A percentile compares a stretch with the other conserved stretches of the same genome.
phyloP scores from a whole-genome alignment of 2,113 vertebrate genomes.

The Labeo catla region DNA sequence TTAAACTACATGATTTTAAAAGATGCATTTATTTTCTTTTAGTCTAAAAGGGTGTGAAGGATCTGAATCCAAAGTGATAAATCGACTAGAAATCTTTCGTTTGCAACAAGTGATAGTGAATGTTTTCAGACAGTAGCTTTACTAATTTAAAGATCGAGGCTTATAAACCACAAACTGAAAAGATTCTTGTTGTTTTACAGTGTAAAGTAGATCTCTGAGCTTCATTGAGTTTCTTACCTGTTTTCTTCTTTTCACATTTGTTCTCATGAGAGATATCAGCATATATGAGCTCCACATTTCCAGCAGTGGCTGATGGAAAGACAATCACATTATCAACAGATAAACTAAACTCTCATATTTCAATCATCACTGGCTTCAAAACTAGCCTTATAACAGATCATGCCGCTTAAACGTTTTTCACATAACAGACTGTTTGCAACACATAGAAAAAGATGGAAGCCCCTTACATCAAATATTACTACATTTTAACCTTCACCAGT shows the following conservation, averaged over 20 bases:
- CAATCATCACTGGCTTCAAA: neutral
- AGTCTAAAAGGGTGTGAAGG: neutral
- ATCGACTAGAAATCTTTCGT: neutral
- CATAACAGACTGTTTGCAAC: neutral
- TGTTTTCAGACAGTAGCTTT: neutral
- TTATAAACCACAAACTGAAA: neutral
- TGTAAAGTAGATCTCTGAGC: neutral
- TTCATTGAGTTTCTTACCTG: neutral
- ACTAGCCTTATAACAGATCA: neutral
- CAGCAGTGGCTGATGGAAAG: neutral
- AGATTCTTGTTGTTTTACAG: neutral
- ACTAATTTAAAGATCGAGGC: neutral
- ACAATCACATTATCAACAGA: neutral
- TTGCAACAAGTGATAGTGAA: neutral
- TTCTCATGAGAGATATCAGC: neutral
- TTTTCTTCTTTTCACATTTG: neutral
- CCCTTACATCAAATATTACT: neutral
- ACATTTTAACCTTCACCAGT: neutral
- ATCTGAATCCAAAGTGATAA: neutral
- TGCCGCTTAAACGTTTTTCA: neutral
- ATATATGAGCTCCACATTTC: neutral
- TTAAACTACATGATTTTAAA: neutral
- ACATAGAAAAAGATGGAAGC: no score
- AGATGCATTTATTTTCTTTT: neutral
- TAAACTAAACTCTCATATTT: neutral